phyloP scores from a whole-genome alignment of 2,113 vertebrate species.

The Sorex araneus region DNA sequence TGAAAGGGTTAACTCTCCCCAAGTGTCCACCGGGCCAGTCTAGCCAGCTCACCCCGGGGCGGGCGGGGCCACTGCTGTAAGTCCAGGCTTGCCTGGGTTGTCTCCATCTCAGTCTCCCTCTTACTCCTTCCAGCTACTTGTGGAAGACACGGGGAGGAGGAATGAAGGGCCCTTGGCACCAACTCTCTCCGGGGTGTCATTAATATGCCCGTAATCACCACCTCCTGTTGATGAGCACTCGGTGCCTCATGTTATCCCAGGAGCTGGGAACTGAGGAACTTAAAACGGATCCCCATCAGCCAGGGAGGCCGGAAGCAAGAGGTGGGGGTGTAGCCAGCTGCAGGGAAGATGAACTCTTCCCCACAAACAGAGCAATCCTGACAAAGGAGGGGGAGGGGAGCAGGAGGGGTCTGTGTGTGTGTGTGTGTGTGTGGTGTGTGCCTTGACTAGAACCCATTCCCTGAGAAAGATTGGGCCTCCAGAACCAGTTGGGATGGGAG shows the following conservation, averaged over 20 bases:
- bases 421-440: too few relatives aligned
- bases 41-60: not conserved
- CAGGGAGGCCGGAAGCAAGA: not conserved
- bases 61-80: not conserved
- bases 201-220: conserved; percentile 47
- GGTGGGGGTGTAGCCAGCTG: not conserved
- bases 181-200: conserved; percentile 50
- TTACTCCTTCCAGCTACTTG: conserved; percentile 3
- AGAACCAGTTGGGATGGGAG: too few relatives aligned
- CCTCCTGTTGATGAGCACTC: not conserved
- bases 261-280: not conserved
- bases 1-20: conserved; percentile 51
- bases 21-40: not conserved
- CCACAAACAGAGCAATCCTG: not conserved
- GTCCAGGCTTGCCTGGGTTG: conserved; percentile 17
- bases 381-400: not conserved
- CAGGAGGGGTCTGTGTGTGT: too few relatives aligned
- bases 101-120: not conserved
- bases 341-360: not conserved
- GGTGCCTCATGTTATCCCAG: not conserved
- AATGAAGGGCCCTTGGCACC: not conserved
- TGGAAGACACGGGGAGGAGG: not conserved
- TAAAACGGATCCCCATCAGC: not conserved
- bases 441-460: not conserved
- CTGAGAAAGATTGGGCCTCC: not conserved